Evolutionary conservation across 2,113 vertebrate genomes (phyloP).

Genomic region (Oryzias woworae): DNA sequence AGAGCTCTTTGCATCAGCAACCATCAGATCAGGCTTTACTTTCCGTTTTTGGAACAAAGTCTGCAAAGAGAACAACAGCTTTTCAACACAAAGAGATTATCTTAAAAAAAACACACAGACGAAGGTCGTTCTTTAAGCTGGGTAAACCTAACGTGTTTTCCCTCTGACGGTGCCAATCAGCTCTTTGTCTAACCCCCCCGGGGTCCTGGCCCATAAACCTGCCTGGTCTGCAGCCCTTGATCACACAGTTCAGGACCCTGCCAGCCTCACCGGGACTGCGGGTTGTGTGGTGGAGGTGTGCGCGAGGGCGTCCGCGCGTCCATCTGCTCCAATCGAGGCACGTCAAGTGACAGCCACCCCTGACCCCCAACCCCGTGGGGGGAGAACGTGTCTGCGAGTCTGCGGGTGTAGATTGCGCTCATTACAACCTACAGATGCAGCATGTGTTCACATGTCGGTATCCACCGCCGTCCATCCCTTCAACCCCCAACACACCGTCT

Average conservation of each 20-base stretch:
- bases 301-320: constrained; percentile 17
- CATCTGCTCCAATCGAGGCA: constrained; percentile 66
- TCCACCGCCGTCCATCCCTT: constrained; percentile 10
- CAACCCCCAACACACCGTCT: constrained; percentile 9
- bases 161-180: constrained; percentile 41
- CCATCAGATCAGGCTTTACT: constrained; percentile 21
- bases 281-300: constrained; percentile 14
- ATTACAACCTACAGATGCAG: constrained; percentile 34
- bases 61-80: constrained; percentile 21
- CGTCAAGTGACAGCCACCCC: constrained; percentile 59
- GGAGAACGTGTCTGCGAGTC: constrained; percentile 10
- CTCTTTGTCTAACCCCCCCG: constrained; percentile 50
- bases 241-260: constrained; percentile 68
- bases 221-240: constrained; percentile 45
- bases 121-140: constrained; percentile 42
- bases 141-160: constrained; percentile 50
- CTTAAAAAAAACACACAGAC: background rate
- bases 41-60: constrained; percentile 15
- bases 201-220: constrained; percentile 59
- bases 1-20: constrained; percentile 28
- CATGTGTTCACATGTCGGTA: constrained; percentile 27
- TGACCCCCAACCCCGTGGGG: constrained; percentile 43
- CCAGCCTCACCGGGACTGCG: constrained; percentile 50
- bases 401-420: constrained; percentile 20
- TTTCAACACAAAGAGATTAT: constrained; percentile 7